A percentile compares a stretch with the other conserved stretches of the same genome.
phyloP scores from a whole-genome alignment of 53 echinoderm and acorn worm genomes.

The Echinometra lucunter region DNA sequence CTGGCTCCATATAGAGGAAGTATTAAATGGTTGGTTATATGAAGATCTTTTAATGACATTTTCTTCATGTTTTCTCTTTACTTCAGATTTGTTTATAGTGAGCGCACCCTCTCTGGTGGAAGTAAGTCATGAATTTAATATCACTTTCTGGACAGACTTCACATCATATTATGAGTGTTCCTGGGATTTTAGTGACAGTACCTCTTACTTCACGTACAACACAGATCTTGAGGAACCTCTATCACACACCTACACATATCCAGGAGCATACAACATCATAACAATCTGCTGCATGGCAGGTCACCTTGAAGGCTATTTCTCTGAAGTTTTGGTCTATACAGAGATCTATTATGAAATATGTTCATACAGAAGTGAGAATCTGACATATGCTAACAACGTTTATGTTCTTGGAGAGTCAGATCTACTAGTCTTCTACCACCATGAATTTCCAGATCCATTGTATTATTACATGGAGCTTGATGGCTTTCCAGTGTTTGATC shows the following conservation, averaged over 20 bases:
- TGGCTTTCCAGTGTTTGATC: conserved; percentile 56
- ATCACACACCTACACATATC: conserved; percentile 5
- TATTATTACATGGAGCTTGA: conserved; percentile 65
- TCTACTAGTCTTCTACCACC: conserved; percentile 39
- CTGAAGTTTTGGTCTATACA: conserved; percentile 61
- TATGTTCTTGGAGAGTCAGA: conserved; percentile 42
- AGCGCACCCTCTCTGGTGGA: conserved; percentile 40
- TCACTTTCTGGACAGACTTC: conserved; percentile 56
- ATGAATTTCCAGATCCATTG: conserved; percentile 52
- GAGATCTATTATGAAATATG: conserved; percentile 33
- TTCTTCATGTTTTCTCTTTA: not conserved
- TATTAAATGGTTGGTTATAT: too few relatives aligned
- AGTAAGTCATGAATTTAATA: conserved; percentile 33
- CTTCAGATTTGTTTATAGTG: conserved; percentile 43
- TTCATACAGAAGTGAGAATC: conserved; percentile 12
- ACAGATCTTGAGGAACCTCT: conserved; percentile 4
- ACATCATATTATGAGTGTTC: not conserved
- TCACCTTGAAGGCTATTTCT: not conserved
- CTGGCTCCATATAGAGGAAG: not conserved
- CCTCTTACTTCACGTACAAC: not conserved
- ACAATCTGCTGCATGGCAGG: not conserved
- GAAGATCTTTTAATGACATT: not conserved
- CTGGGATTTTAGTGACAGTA: conserved; percentile 54
- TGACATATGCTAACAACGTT: conserved; percentile 43
- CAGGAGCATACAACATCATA: conserved; percentile 36